Conservation (phyloP, 2,797 vertebrate genomes). For the Eupleurogrammus muticus region DNA sequence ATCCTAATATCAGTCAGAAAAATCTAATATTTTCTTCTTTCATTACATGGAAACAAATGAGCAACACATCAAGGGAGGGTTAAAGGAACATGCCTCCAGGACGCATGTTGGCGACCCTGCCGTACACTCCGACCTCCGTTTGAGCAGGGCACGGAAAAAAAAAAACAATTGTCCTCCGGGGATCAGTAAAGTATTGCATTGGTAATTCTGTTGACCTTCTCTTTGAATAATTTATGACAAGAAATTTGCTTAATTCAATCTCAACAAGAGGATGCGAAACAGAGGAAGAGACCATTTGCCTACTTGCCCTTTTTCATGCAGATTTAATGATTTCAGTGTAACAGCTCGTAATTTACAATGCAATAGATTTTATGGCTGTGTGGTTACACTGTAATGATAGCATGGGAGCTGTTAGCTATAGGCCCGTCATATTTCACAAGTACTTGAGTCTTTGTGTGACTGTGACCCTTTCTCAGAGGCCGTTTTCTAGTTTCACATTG, state of each 20-base stretch:
- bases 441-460: neutral
- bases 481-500: slow-evolving; percentile 44
- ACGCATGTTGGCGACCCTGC: neutral
- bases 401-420: slow-evolving; percentile 44
- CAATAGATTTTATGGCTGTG: slow-evolving; percentile 44
- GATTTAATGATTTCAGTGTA: slow-evolving; percentile 47
- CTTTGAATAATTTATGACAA: slow-evolving; percentile 38
- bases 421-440: slow-evolving; percentile 44
- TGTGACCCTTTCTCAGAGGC: slow-evolving; percentile 42
- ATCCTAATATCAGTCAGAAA: neutral
- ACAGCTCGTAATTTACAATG: slow-evolving; percentile 45
- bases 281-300: slow-evolving; percentile 10
- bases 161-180: neutral
- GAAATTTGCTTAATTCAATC: slow-evolving; percentile 32
- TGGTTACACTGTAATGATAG: slow-evolving; percentile 37
- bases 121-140: neutral
- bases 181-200: neutral
- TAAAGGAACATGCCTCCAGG: neutral
- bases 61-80: neutral
- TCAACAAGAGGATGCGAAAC: slow-evolving; percentile 3
- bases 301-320: slow-evolving; percentile 34
- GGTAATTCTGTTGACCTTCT: slow-evolving; percentile 29
- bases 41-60: neutral
- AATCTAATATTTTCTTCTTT: neutral
- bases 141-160: neutral